These are phyloP conservation scores for Agraylea sexmaculata DNA, from an alignment of 1,140 invertebrate genomes.

Conservation along the genomic window DNA sequence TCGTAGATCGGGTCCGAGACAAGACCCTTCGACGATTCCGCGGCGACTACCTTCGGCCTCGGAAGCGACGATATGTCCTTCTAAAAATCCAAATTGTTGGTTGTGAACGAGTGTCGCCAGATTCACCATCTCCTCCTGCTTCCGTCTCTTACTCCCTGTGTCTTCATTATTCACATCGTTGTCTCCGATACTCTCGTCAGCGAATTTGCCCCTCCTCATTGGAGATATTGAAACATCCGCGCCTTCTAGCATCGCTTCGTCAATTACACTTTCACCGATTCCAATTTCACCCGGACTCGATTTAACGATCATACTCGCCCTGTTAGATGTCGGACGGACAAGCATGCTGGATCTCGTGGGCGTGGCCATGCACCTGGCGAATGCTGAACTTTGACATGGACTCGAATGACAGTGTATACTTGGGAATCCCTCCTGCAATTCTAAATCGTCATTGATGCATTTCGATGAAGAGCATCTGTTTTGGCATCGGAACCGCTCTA, in stretches of 20 bases:
- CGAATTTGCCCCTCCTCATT: constrained; percentile 4
- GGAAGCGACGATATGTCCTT: constrained; percentile 1
- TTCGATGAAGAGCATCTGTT: constrained; percentile 7
- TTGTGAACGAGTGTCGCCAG: too few species aligned
- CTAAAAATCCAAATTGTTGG: constrained; percentile 8
- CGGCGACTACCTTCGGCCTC: constrained; percentile 11
- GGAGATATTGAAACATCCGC: constrained; percentile 11
- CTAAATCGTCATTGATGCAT: too few species aligned
- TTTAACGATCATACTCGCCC: constrained; percentile 6
- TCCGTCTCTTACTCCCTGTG: too few species aligned
- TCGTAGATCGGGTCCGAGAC: constrained; percentile 33
- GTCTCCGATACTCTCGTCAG: too few species aligned
- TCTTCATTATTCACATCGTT: too few species aligned
- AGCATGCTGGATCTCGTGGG: constrained; percentile 2
- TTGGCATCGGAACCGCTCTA: too few species aligned
- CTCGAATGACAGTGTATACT: neutral
- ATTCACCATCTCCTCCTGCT: too few species aligned
- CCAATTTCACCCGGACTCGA: constrained; percentile 2
- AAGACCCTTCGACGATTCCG: constrained; percentile 24
- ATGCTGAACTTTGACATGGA: constrained; percentile 12
- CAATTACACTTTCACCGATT: constrained; percentile 7
- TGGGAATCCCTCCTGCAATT: neutral
- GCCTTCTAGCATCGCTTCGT: constrained; percentile 9
- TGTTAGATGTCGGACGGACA: constrained; percentile 6
- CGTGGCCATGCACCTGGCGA: constrained; percentile 1